Percentiles rank a stretch among this genome's conserved stretches.
phyloP scores from a whole-genome alignment of 2,888 invertebrate species.

The Drosophila kokeensis region DNA sequence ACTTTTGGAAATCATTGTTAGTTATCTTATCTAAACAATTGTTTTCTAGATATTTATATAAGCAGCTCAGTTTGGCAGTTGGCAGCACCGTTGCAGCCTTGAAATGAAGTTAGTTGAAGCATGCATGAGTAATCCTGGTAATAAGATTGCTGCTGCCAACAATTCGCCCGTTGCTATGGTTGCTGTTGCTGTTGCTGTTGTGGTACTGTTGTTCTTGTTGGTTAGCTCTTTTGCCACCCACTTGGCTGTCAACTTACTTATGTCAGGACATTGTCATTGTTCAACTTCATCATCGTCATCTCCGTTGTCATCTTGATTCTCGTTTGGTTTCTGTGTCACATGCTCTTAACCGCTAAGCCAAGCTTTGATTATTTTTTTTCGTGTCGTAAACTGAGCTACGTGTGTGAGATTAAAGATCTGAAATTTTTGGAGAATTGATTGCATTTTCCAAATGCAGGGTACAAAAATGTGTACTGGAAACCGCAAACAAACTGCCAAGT shows the following conservation, averaged over 20 bases:
- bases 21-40: neutral
- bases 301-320: constrained; percentile 11
- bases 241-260: constrained; percentile 37
- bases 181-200: constrained; percentile 8
- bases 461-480: neutral
- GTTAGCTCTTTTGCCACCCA: constrained; percentile 14
- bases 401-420: constrained; percentile 10
- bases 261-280: constrained; percentile 50
- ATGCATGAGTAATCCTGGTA: constrained; percentile 32
- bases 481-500: neutral
- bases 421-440: constrained; percentile 2
- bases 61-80: constrained; percentile 12
- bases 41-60: constrained; percentile 16
- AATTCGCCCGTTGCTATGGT: constrained; percentile 1
- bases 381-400: constrained; percentile 18
- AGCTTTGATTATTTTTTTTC: constrained; percentile 34
- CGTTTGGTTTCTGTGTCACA: constrained; percentile 32
- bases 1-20: neutral
- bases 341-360: constrained; percentile 51
- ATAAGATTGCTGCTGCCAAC: constrained; percentile 16
- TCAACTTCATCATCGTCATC: constrained; percentile 11
- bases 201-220: neutral
- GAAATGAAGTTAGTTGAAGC: constrained; percentile 31
- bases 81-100: constrained; percentile 18
- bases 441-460: neutral